Conservation (phyloP, 2,888 invertebrate species). For the Teleiodes luculella region DNA sequence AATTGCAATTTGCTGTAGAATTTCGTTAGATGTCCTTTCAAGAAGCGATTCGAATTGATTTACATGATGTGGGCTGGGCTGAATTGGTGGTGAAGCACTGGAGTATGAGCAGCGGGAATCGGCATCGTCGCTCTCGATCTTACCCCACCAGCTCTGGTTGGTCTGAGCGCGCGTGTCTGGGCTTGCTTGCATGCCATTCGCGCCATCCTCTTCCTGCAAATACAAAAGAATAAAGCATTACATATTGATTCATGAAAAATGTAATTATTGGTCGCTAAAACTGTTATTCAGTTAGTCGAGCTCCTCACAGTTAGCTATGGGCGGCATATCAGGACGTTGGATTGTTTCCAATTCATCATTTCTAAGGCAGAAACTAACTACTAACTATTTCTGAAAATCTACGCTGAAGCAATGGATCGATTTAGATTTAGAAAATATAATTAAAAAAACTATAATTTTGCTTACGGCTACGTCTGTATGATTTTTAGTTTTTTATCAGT, state of each 20-base stretch:
- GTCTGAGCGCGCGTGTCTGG: slow-evolving; percentile 60
- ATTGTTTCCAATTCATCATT: not conserved
- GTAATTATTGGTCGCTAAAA: not conserved
- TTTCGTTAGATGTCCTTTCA: no score
- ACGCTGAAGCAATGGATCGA: no score
- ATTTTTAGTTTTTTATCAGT: no score
- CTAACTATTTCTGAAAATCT: no score
- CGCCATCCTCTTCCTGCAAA: slow-evolving; percentile 58
- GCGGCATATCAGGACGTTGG: not conserved
- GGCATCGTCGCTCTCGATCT: slow-evolving; percentile 82
- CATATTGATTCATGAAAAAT: not conserved
- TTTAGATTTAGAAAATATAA: no score
- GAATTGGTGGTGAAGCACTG: slow-evolving; percentile 85
- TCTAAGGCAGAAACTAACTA: not conserved
- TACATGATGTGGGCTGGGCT: slow-evolving; percentile 24
- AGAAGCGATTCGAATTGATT: not conserved
- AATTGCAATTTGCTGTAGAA: no score
- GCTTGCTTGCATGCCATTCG: slow-evolving; percentile 56
- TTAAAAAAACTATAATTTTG: no score
- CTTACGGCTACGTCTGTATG: no score
- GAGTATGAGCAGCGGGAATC: slow-evolving; percentile 89
- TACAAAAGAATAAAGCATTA: not conserved
- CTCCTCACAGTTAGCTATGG: not conserved
- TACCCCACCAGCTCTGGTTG: slow-evolving; percentile 66
- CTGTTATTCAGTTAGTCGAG: not conserved